Evolutionary conservation across 92 coral and sea anemone genomes (phyloP), one percentile per base, ranked within the genome.

Genomic region (Palythoa caribaeorum): DNA sequence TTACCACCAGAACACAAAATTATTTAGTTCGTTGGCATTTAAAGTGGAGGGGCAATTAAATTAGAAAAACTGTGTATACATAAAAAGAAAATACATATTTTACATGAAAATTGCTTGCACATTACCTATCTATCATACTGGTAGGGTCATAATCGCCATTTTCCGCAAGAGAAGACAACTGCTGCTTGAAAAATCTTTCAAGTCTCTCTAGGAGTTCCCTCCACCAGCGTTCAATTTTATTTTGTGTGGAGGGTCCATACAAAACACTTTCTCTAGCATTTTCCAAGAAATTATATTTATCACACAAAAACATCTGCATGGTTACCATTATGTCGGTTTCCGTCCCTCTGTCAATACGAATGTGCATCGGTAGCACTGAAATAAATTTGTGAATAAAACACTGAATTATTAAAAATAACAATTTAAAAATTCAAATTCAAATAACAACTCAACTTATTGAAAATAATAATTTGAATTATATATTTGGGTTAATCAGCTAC

Each of bases 61-160:
- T 36, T 6, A 70, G 74, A 70, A 70, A 44, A 69, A 69, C 14
- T 70, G 5, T 35, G 47, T 36, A 70, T 8, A 70, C 47, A 36
- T 10, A 70, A 70, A 70, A 70, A 0, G 74, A 3, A 70, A 70
- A 36, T 70, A 36, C 8, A 70, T 70, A 1, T 38, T 28, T 36
- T 70, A 70, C 40, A 70, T 83, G 13, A 54, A 54, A 7, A 3
- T 55, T 55, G 62, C 62, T 55, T 55, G 62, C 62, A 55, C n/a
- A 55, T 55, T 87, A 87, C 90, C 90, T 87, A 48, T 87, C 89
- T 65, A 55, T 87, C 73, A 65, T 69, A 78, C 74, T 53, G 72
- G 90, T 52, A 1, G 87, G 90, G 79, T 88, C 90, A 88, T 88
- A 88, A 8, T 88, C 86, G 20, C 90, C 90, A 79, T 84, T 66